Evolutionary conservation across 2,888 invertebrate species (phyloP).

Genomic region (Papilio gigon): DNA sequence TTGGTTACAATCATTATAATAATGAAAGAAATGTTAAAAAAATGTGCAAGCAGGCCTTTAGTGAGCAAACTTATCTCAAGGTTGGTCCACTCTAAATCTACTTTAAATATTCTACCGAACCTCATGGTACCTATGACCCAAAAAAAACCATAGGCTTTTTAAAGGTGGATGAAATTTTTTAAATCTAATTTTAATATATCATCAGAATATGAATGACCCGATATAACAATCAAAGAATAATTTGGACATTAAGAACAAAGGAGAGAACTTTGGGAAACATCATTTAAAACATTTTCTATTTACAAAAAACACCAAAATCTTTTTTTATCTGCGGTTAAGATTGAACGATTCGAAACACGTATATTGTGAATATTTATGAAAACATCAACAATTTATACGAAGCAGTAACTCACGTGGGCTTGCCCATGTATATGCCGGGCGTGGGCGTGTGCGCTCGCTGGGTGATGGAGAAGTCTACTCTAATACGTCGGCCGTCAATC

Average conservation of each 20-base stretch:
- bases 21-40: background rate
- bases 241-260: too few relatives aligned
- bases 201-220: background rate
- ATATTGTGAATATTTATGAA: background rate
- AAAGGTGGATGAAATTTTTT: slow-evolving; percentile 51
- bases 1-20: too few relatives aligned
- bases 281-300: too few relatives aligned
- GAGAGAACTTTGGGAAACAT: too few relatives aligned
- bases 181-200: background rate
- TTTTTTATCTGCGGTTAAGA: too few relatives aligned
- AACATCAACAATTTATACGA: slow-evolving; percentile 45
- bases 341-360: too few relatives aligned
- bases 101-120: slow-evolving; percentile 66
- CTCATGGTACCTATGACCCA: slow-evolving; percentile 48
- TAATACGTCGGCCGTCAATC: slow-evolving; percentile 95
- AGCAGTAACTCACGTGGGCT: slow-evolving; percentile 85
- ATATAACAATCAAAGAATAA: background rate
- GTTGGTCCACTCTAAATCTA: slow-evolving; percentile 70
- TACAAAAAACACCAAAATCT: too few relatives aligned
- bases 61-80: slow-evolving; percentile 57
- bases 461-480: slow-evolving; percentile 98
- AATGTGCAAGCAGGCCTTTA: slow-evolving; percentile 76
- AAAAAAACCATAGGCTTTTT: slow-evolving; percentile 51
- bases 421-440: slow-evolving; percentile 98
- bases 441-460: slow-evolving; percentile 98